Evolutionary conservation across 2,113 vertebrate genomes (phyloP).

Genomic region (Craseonycteris thonglongyai): DNA sequence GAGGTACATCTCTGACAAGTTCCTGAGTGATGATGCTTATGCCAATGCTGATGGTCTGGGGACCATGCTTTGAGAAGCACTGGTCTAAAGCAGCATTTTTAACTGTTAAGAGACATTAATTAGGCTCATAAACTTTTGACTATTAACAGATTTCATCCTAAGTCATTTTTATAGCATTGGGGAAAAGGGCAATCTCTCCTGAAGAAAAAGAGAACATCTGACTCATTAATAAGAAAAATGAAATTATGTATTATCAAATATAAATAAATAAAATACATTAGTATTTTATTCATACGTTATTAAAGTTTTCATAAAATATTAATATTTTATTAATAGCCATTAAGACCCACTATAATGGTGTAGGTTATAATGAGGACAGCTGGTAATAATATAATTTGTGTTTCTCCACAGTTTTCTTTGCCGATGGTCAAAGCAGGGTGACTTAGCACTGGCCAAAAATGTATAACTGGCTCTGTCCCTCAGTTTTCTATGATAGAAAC

Average conservation of each 20-base stretch:
- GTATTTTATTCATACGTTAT: not conserved
- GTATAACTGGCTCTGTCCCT: not conserved
- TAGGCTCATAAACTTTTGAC: not conserved
- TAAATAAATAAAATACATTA: not conserved
- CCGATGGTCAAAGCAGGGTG: not conserved
- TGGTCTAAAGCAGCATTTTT: not conserved
- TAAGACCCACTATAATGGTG: not conserved
- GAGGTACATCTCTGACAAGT: too few species aligned
- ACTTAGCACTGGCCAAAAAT: not conserved
- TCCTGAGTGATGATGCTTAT: not conserved
- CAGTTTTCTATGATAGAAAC: not conserved
- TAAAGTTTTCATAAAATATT: constrained; percentile 2
- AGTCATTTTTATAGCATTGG: not conserved
- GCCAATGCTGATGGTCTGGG: not conserved
- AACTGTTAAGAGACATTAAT: not conserved
- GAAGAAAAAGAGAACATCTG: not conserved
- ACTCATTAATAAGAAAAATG: not conserved
- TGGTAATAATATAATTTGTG: not conserved
- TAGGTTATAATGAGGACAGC: not conserved
- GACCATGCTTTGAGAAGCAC: not conserved
- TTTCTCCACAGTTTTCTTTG: not conserved
- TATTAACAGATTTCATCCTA: not conserved
- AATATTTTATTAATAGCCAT: not conserved
- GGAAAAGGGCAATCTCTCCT: not conserved
- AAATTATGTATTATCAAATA: not conserved